Conservation (phyloP, 2,113 vertebrate genomes). For the Pedetes capensis region DNA sequence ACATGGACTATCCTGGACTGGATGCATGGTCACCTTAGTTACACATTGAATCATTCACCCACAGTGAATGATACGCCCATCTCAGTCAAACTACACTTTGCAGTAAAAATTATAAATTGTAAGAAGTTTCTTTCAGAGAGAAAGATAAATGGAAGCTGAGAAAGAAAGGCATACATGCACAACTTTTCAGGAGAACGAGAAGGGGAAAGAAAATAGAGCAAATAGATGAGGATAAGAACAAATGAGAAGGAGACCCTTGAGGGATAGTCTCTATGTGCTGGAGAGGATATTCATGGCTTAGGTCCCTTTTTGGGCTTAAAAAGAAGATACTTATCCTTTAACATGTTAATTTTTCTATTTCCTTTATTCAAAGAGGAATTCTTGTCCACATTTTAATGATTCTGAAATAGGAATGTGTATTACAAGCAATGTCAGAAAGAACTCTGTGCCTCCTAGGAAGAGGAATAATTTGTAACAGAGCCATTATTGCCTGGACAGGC, state of each 20-base stretch:
- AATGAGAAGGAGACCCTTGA: background rate
- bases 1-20: background rate
- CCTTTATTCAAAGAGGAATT: background rate
- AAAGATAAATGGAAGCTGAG: background rate
- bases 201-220: background rate
- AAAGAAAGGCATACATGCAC: background rate
- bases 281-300: background rate
- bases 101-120: background rate
- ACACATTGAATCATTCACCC: too few species aligned
- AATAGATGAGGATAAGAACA: background rate
- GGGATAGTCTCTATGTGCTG: background rate
- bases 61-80: background rate
- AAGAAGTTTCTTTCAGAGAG: background rate
- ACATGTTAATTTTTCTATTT: constrained; percentile 57
- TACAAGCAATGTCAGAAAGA: background rate
- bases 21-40: background rate
- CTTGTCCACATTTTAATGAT: background rate
- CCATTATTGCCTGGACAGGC: background rate
- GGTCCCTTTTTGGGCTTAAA: background rate
- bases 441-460: background rate
- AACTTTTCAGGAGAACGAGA: background rate
- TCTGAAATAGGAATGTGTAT: constrained; percentile 1
- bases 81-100: background rate
- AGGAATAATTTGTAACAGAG: background rate
- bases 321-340: background rate